Base-by-base conservation (phyloP, 2,797 vertebrate species). In the Poeciliopsis infans region DNA sequence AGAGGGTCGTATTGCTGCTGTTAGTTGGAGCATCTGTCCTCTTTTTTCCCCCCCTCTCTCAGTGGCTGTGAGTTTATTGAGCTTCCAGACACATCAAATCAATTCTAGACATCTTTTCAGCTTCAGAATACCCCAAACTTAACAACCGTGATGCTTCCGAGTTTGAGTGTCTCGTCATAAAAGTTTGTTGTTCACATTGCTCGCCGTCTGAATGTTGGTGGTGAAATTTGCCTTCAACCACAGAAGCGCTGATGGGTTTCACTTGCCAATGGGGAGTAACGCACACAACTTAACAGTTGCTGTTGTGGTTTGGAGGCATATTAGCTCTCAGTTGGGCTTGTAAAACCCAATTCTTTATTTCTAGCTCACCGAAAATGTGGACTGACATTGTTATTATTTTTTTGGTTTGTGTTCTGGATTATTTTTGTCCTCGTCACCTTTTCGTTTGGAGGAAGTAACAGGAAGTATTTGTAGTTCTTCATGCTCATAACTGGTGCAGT, bases 1-100 rank as follows among this genome's bases (percentile, higher is more conserved):
- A 90, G 78, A 85, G 84, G 81, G 41, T 81, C 49, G 12, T 75
- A 82, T 81, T 83, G 84, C 66, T 85, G 79, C 75, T 77, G 83
- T 78, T 55, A 31, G 69, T 83, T 76, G 81, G 75, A 79, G 78
- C 53, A 73, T 83, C 68, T 55, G 33, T 76, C 28, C 28, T 77
- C 31, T 49, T 28, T 36, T 81, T 79, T 82, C 18, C 77, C 77
- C 83, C 61, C 31, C 79, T 79, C 25, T 79, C 76, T 85, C 61
- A 76, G 72, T 76, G 74, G 79, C 43, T 28, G 70, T 53, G 74
- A 79, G 88, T 87, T 84, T 82, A 84, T 85, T 84, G 78, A 88
- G 75, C 82, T 79, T 39, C 12, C 36, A 86, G 74, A 73, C 76
- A 87, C 49, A 86, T 87, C 46, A 55, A 39, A 72, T 73, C 68